Conservation (phyloP, 1,140 invertebrate species). For the Psilanteris sp. region DNA sequence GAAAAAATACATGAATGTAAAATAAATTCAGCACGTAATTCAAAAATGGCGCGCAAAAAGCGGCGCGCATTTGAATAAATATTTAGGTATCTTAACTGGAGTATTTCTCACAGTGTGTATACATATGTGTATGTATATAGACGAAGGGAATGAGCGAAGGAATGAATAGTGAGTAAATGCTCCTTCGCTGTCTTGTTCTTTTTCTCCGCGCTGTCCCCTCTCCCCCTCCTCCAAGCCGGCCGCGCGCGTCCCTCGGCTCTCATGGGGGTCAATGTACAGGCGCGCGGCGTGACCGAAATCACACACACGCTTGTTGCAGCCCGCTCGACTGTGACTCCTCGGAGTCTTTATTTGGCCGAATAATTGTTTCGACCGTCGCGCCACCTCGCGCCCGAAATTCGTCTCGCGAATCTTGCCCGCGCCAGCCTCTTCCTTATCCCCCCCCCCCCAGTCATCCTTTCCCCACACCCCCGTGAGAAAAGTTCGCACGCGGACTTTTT, state of each 20-base stretch:
- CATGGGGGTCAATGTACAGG: conserved; percentile 78
- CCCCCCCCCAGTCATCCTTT: neutral
- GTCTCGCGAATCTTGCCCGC: conserved; percentile 16
- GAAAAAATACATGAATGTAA: no score
- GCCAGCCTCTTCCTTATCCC: no score
- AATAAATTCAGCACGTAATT: conserved; percentile 5
- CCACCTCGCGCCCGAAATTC: conserved; percentile 45
- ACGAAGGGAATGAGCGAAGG: conserved; percentile 66
- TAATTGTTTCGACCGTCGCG: conserved; percentile 58
- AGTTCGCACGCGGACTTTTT: conserved; percentile 5
- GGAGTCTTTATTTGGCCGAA: conserved; percentile 62
- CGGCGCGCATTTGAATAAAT: conserved; percentile 55
- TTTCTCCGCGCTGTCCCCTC: conserved; percentile 55
- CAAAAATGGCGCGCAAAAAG: conserved; percentile 16
- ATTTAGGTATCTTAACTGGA: conserved; percentile 62
- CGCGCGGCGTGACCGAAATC: conserved; percentile 79
- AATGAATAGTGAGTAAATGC: conserved; percentile 67
- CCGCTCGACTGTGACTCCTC: conserved; percentile 74
- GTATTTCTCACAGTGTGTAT: conserved; percentile 60
- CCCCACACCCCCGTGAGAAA: conserved; percentile 17
- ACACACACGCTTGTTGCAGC: conserved; percentile 76
- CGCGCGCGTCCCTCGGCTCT: conserved; percentile 54
- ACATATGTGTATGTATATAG: conserved; percentile 55
- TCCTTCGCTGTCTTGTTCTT: conserved; percentile 67
- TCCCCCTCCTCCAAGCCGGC: conserved; percentile 34